Percentiles rank a stretch among this genome's conserved stretches.
Evolutionary conservation across 1,140 invertebrate genomes (phyloP).

Genomic region (Scaptomyza hsui): DNA sequence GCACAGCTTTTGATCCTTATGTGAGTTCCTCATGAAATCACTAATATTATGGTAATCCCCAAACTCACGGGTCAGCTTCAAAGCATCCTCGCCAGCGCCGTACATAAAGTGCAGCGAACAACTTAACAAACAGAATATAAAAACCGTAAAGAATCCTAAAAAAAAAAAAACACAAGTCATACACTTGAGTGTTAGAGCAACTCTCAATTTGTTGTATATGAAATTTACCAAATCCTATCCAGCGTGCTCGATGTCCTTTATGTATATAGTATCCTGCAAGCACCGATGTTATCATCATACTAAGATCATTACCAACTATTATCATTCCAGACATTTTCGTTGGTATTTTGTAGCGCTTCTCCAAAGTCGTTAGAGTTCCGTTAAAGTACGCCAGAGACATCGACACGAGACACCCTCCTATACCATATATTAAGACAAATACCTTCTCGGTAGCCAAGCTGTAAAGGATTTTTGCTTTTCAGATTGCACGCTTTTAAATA

Average conservation of each 20-base stretch:
- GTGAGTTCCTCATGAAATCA: slow-evolving; percentile 47
- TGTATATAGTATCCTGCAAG: slow-evolving; percentile 70
- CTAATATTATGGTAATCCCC: slow-evolving; percentile 67
- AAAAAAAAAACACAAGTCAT: slow-evolving; percentile 84
- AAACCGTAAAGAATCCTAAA: slow-evolving; percentile 88
- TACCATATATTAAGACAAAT: slow-evolving; percentile 89
- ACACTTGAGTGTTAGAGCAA: slow-evolving; percentile 44
- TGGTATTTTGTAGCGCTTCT: slow-evolving; percentile 92
- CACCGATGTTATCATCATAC: slow-evolving; percentile 56
- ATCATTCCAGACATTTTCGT: slow-evolving; percentile 89
- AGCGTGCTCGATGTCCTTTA: slow-evolving; percentile 68
- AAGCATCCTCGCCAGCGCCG: slow-evolving; percentile 88
- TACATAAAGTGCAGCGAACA: slow-evolving; percentile 90
- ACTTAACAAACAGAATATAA: slow-evolving; percentile 88
- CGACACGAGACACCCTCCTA: slow-evolving; percentile 89
- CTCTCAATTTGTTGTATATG: slow-evolving; percentile 84
- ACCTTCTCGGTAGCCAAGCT: slow-evolving; percentile 87
- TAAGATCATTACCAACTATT: slow-evolving; percentile 87
- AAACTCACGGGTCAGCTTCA: slow-evolving; percentile 87
- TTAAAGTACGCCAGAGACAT: slow-evolving; percentile 90
- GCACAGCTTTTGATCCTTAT: slow-evolving; percentile 46
- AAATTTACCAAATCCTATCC: slow-evolving; percentile 64
- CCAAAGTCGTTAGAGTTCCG: slow-evolving; percentile 90
- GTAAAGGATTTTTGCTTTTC: background rate
- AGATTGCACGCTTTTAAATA: too few species aligned